phyloP scores from a whole-genome alignment of 2,888 invertebrate genomes.

The Drosophila pegasa region DNA sequence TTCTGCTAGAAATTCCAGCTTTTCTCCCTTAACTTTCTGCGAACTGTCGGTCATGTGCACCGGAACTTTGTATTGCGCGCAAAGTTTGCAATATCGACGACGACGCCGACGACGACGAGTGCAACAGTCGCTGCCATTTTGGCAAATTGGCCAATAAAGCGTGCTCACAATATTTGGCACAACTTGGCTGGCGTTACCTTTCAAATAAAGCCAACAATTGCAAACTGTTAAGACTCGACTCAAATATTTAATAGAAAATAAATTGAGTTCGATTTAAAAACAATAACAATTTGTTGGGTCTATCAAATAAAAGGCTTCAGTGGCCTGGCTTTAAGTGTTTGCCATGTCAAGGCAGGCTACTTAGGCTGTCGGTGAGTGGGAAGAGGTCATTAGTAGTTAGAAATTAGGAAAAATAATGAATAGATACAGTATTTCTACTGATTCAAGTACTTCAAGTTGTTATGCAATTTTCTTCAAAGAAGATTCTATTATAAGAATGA shows the following conservation, averaged over 20 bases:
- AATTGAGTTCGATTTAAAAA: neutral
- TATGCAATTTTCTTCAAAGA: no score
- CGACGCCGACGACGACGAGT: constrained; percentile 18
- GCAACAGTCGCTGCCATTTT: constrained; percentile 33
- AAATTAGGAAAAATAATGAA: no score
- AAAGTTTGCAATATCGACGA: constrained; percentile 40
- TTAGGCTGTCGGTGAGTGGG: no score
- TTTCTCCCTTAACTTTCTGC: neutral
- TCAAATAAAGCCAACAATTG: constrained; percentile 38
- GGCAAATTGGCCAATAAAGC: constrained; percentile 73
- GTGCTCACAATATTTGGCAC: constrained; percentile 64
- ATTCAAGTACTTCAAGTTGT: no score
- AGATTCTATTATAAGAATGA: no score
- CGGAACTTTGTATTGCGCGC: constrained; percentile 30
- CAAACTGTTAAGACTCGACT: constrained; percentile 17
- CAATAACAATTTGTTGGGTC: neutral
- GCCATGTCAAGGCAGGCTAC: neutral
- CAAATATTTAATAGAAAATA: constrained; percentile 4
- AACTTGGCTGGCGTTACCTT: constrained; percentile 62
- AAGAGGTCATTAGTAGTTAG: no score
- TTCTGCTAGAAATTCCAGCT: constrained; percentile 1
- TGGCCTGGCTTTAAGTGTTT: no score
- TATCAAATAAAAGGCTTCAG: neutral
- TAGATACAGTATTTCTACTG: no score
- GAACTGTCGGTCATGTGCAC: constrained; percentile 16